phyloP scores from a whole-genome alignment of 2,888 invertebrate species.

The Hydroisotoma schaefferi region DNA sequence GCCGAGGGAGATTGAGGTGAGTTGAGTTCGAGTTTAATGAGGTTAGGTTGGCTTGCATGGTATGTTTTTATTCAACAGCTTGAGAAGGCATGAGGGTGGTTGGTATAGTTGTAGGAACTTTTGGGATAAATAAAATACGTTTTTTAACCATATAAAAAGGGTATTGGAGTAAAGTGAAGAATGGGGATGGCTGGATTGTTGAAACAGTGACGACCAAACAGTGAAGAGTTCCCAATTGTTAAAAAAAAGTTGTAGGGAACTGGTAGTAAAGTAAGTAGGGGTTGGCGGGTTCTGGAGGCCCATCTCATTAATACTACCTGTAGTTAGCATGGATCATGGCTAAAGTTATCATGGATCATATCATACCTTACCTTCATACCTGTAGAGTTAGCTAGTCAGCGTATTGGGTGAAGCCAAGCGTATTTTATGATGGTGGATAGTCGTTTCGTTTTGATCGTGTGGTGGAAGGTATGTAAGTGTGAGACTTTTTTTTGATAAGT shows the following conservation, averaged over 20 bases:
- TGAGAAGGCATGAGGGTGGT: not conserved
- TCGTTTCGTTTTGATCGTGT: not conserved
- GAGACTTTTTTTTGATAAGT: no score
- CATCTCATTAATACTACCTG: not conserved
- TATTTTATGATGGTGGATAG: constrained; percentile 1
- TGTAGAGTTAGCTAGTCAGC: not conserved
- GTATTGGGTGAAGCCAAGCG: not conserved
- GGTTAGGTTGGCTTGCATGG: not conserved
- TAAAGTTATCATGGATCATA: no score
- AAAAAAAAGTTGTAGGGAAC: not conserved
- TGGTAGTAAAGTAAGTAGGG: not conserved
- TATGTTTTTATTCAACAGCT: not conserved
- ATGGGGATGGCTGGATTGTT: no score
- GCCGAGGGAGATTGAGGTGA: no score
- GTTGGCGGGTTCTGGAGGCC: constrained; percentile 6
- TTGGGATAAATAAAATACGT: no score
- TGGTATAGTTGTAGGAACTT: no score
- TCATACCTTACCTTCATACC: no score
- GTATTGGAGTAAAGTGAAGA: no score
- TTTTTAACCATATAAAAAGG: no score
- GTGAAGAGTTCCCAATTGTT: no score
- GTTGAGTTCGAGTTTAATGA: no score
- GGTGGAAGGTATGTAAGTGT: not conserved
- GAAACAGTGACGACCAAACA: no score
- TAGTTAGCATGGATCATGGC: not conserved